Evolutionary conservation across 2,888 invertebrate genomes (phyloP).

Genomic region (Coleophora deauratella): DNA sequence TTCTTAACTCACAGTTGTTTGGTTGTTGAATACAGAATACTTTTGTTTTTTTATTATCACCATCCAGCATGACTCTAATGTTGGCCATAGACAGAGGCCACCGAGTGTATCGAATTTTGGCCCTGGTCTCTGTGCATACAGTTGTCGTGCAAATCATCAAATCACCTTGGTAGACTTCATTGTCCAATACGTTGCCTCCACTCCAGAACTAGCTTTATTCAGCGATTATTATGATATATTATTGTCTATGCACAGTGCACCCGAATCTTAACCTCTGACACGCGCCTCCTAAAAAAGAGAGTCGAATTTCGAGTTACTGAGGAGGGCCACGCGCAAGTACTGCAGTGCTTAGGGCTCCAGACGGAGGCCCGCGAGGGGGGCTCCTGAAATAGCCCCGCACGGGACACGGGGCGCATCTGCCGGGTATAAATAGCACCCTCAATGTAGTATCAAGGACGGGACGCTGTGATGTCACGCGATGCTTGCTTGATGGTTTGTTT

Average conservation of each 20-base stretch:
- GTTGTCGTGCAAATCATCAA: too few relatives aligned
- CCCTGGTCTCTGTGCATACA: too few relatives aligned
- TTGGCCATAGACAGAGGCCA: too few relatives aligned
- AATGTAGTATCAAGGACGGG: slow-evolving; percentile 71
- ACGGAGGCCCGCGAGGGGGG: slow-evolving; percentile 24
- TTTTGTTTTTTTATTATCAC: too few relatives aligned
- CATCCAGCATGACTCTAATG: too few relatives aligned
- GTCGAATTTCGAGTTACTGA: slow-evolving; percentile 24
- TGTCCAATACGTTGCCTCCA: neutral
- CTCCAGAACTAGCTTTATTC: neutral
- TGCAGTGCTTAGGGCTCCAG: slow-evolving; percentile 21
- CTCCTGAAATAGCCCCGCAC: slow-evolving; percentile 60
- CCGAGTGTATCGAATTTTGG: too few relatives aligned
- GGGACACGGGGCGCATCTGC: slow-evolving; percentile 60
- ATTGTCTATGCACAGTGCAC: too few relatives aligned
- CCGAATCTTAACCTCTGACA: slow-evolving; percentile 16
- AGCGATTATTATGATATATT: neutral
- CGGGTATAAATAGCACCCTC: slow-evolving; percentile 61
- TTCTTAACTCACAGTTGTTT: too few relatives aligned
- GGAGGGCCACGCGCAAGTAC: slow-evolving; percentile 27
- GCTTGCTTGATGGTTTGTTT: neutral
- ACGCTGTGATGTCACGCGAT: slow-evolving; percentile 37
- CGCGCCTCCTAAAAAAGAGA: slow-evolving; percentile 23
- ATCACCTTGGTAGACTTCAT: too few relatives aligned
- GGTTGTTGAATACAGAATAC: too few relatives aligned